Evolutionary conservation across 2,888 invertebrate genomes (phyloP).

Genomic region (Lysandra bellargus): DNA sequence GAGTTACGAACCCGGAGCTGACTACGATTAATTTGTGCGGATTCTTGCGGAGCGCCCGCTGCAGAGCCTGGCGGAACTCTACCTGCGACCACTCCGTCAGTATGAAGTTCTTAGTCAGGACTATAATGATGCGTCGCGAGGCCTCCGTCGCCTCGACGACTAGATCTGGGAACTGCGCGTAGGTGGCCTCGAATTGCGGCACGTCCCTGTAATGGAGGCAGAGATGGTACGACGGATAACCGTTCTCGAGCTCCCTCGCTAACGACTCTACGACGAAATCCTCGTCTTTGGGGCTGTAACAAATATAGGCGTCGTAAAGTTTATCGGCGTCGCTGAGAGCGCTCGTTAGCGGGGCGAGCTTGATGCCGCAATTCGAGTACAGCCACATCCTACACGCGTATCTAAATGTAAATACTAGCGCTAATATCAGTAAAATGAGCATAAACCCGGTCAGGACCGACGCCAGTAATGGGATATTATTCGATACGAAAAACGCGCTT

Average conservation of each 20-base stretch:
- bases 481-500: constrained; percentile 89
- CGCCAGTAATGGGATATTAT: constrained; percentile 91
- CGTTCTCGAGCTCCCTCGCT: constrained; percentile 91
- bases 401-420: constrained; percentile 91
- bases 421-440: constrained; percentile 87
- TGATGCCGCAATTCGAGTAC: constrained; percentile 92
- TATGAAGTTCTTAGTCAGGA: constrained; percentile 93
- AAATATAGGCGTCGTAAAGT: constrained; percentile 95
- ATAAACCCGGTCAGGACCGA: constrained; percentile 88
- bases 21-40: constrained; percentile 93
- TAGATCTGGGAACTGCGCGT: constrained; percentile 86
- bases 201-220: constrained; percentile 94
- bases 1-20: constrained; percentile 87
- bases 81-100: constrained; percentile 95
- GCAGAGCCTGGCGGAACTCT: constrained; percentile 94
- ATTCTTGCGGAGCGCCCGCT: constrained; percentile 91
- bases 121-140: constrained; percentile 91
- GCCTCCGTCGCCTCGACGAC: constrained; percentile 93
- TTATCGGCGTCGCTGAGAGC: constrained; percentile 91
- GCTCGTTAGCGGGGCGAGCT: constrained; percentile 86
- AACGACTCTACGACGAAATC: constrained; percentile 92
- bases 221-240: constrained; percentile 88
- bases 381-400: constrained; percentile 94
- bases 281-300: constrained; percentile 95
- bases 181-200: constrained; percentile 85